Conservation (phyloP, 1,140 invertebrate genomes). For the Hycleus phaleratus region DNA sequence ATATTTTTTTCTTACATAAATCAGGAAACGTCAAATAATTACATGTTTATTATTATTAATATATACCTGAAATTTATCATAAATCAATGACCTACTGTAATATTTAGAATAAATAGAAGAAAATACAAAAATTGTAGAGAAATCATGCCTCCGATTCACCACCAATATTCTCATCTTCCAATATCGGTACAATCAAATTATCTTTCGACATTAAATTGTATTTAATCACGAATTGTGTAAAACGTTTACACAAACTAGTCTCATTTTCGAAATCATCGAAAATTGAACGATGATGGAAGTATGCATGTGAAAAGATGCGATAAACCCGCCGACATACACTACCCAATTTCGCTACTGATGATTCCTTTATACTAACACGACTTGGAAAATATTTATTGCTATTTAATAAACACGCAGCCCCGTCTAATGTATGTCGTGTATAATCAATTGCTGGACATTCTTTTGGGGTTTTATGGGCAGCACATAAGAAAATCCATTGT, state of each 20-base stretch:
- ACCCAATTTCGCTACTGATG: conserved; percentile 94
- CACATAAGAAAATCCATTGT: conserved; percentile 99
- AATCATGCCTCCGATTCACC: conserved; percentile 66
- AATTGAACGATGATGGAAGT: conserved; percentile 93
- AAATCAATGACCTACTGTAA: too few species aligned
- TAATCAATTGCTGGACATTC: conserved; percentile 99
- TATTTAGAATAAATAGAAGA: too few species aligned
- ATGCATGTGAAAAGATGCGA: conserved; percentile 99
- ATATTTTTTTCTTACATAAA: too few species aligned
- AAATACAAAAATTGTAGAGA: background rate
- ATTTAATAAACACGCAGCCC: conserved; percentile 95
- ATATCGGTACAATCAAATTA: conserved; percentile 96
- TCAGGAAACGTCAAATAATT: too few species aligned
- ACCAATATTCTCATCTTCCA: conserved; percentile 60
- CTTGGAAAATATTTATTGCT: conserved; percentile 99
- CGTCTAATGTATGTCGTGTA: conserved; percentile 97
- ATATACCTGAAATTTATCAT: too few species aligned
- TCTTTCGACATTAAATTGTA: conserved; percentile 98
- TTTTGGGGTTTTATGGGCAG: conserved; percentile 99
- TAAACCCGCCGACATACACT: conserved; percentile 98
- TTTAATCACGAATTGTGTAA: conserved; percentile 97
- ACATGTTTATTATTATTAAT: too few species aligned
- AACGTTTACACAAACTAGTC: conserved; percentile 90
- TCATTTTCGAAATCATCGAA: conserved; percentile 98
- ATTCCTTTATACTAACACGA: conserved; percentile 98